Percentiles rank a stretch among this genome's conserved stretches.
Conservation (phyloP, 1,140 invertebrate genomes). For the Lepidurus apus region DNA sequence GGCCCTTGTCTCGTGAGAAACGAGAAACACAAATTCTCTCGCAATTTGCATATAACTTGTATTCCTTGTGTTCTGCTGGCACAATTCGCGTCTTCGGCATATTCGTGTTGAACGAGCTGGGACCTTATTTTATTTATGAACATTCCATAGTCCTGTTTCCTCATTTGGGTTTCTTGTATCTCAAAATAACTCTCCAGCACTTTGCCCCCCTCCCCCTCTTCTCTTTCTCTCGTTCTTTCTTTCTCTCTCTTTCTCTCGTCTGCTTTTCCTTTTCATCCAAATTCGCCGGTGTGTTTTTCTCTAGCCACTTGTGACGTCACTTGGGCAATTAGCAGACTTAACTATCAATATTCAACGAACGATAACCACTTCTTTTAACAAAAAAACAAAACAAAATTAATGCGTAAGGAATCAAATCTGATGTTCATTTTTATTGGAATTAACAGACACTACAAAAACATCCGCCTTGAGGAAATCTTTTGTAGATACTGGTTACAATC, state of each 20-base stretch:
- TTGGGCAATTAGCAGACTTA: neutral
- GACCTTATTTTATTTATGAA: conserved; percentile 3
- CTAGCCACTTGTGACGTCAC: too few relatives aligned
- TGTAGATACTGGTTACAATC: neutral
- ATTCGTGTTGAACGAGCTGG: neutral
- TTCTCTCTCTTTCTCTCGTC: neutral
- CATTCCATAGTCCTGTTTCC: conserved; percentile 8
- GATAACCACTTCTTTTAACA: too few relatives aligned
- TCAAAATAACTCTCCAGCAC: conserved; percentile 21
- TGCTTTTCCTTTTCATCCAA: too few relatives aligned
- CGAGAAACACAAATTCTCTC: too few relatives aligned
- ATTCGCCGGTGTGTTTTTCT: too few relatives aligned
- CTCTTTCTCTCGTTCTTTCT: neutral
- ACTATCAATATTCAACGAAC: neutral
- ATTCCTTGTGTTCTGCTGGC: too few relatives aligned
- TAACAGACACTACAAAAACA: neutral
- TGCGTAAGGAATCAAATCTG: too few relatives aligned
- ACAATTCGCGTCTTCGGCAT: too few relatives aligned
- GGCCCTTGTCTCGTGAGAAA: too few relatives aligned
- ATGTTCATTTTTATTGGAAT: too few relatives aligned
- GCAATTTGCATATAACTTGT: too few relatives aligned
- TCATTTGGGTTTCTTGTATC: conserved; percentile 33
- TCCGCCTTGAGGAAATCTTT: neutral
- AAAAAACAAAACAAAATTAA: too few relatives aligned
- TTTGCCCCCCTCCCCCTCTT: neutral